phyloP scores from a whole-genome alignment of 2,113 vertebrate species.

The Perognathus longimembris region DNA sequence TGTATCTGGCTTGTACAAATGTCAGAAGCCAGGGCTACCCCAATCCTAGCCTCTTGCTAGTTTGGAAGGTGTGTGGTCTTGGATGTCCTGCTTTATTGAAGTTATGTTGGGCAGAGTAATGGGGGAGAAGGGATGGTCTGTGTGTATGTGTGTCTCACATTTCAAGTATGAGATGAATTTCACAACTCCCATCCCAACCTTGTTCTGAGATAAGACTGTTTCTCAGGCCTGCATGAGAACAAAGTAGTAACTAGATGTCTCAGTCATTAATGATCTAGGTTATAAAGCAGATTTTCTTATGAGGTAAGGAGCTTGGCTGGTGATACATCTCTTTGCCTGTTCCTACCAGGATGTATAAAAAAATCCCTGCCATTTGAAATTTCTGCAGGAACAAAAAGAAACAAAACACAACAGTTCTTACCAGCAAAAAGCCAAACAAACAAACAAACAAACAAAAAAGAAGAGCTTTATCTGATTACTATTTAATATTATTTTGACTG shows the following conservation, averaged over 20 bases:
- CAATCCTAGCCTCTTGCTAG: neutral
- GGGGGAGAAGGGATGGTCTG: neutral
- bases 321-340: neutral
- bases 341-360: neutral
- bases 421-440: neutral
- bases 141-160: neutral
- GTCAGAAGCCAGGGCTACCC: neutral
- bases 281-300: neutral
- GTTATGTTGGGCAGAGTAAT: neutral
- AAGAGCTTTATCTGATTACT: conserved; percentile 29
- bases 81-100: neutral
- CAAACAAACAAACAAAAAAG: neutral
- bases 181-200: neutral
- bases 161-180: neutral
- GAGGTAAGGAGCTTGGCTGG: neutral
- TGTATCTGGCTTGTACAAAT: neutral
- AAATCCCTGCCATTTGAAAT: neutral
- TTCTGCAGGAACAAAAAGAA: neutral
- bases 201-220: neutral
- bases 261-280: neutral
- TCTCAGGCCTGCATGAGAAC: neutral
- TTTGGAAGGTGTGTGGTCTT: neutral
- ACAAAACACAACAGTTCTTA: neutral
- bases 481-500: neutral
- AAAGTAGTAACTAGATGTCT: conserved; percentile 14